phyloP scores from a whole-genome alignment of 2,888 invertebrate genomes.

The Syritta pipiens region DNA sequence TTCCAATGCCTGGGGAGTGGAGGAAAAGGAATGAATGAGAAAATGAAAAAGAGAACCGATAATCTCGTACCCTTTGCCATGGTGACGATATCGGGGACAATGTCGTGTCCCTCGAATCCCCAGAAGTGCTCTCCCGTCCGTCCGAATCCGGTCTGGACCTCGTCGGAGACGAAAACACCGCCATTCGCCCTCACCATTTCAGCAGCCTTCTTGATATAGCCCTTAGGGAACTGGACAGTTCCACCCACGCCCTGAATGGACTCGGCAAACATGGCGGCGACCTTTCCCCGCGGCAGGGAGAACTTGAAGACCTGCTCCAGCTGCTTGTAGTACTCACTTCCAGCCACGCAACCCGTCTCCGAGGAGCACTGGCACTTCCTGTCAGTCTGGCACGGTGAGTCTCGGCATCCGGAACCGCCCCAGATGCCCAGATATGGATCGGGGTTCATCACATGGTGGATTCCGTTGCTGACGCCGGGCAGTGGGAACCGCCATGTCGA shows the following conservation, averaged over 20 bases:
- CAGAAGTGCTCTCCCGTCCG: conserved; percentile 96
- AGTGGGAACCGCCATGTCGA: conserved; percentile 89
- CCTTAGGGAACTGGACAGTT: conserved; percentile 93
- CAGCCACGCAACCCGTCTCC: conserved; percentile 84
- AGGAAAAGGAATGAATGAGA: no score
- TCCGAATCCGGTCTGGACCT: conserved; percentile 98
- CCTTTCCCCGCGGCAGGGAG: conserved; percentile 87
- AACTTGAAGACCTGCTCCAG: conserved; percentile 85
- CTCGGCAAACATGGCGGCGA: conserved; percentile 96
- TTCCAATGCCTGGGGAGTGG: conserved; percentile 89
- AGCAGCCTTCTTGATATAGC: conserved; percentile 90
- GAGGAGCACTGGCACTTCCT: conserved; percentile 84
- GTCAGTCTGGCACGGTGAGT: conserved; percentile 88
- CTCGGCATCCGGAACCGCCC: conserved; percentile 93
- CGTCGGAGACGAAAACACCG: conserved; percentile 94
- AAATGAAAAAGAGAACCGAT: no score
- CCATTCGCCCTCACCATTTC: conserved; percentile 89
- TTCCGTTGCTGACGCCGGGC: conserved; percentile 84
- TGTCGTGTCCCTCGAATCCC: conserved; percentile 95
- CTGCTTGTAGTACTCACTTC: conserved; percentile 90
- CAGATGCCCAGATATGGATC: conserved; percentile 95
- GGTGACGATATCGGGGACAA: conserved; percentile 95
- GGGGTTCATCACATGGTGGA: conserved; percentile 93
- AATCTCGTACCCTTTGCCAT: conserved; percentile 93
- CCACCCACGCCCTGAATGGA: conserved; percentile 98